A percentile compares a stretch with the other conserved stretches of the same genome.
Evolutionary conservation across 2,888 invertebrate genomes (phyloP).

Genomic region (Coenonympha glycerion): DNA sequence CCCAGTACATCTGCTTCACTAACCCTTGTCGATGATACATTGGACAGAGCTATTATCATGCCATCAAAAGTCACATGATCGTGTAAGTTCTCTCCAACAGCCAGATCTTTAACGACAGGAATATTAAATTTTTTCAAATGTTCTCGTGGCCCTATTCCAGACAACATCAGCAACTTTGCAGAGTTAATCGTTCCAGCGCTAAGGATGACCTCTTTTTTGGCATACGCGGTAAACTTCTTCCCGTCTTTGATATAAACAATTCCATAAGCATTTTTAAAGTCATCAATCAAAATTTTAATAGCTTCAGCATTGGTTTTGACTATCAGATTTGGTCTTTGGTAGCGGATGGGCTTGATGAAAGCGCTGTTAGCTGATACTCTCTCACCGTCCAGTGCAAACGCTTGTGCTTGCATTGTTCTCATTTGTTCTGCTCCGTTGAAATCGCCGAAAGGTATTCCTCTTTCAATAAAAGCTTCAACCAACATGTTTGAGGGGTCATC

Average conservation of each 20-base stretch:
- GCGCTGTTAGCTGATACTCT: constrained; percentile 79
- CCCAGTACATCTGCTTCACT: constrained; percentile 48
- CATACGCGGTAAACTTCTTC: constrained; percentile 37
- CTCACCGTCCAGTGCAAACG: constrained; percentile 70
- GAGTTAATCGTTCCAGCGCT: constrained; percentile 51
- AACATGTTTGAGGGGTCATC: constrained; percentile 74
- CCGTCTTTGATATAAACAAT: constrained; percentile 41
- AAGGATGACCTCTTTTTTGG: constrained; percentile 53
- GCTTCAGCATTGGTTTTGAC: constrained; percentile 72
- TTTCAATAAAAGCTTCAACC: constrained; percentile 74
- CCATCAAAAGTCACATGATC: constrained; percentile 62
- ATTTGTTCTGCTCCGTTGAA: constrained; percentile 71
- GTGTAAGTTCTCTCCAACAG: constrained; percentile 58
- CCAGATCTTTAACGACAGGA: constrained; percentile 42
- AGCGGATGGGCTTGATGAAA: constrained; percentile 78
- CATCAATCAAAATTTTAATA: constrained; percentile 72
- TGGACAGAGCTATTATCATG: constrained; percentile 69
- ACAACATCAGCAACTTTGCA: constrained; percentile 54
- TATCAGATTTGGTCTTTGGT: constrained; percentile 65
- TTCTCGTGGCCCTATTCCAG: constrained; percentile 53
- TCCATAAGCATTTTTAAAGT: constrained; percentile 48
- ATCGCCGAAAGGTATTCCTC: constrained; percentile 74
- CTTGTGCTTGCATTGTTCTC: constrained; percentile 76
- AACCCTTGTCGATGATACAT: constrained; percentile 63
- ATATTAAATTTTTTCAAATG: constrained; percentile 45